A percentile compares a stretch with the other conserved stretches of the same genome.
These are phyloP conservation scores for Acronicta psi DNA, from an alignment of 2,888 invertebrate species.

Conservation along the genomic window DNA sequence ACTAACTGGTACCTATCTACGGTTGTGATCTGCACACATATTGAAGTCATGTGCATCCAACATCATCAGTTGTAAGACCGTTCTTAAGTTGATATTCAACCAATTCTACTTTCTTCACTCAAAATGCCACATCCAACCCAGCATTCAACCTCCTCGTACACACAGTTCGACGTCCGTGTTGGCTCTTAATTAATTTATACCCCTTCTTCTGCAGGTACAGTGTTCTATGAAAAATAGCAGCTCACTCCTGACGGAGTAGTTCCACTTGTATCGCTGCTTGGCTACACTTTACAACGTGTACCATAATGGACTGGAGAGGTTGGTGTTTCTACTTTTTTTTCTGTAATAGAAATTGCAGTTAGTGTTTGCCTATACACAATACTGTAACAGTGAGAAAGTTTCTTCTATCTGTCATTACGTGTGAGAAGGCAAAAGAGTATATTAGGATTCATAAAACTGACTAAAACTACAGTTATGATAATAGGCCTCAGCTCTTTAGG, in stretches of 20 bases:
- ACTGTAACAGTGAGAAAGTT: no score
- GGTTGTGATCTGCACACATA: no score
- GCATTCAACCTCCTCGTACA: constrained; percentile 1
- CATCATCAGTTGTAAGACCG: no score
- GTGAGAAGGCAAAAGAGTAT: no score
- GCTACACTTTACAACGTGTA: constrained; percentile 15
- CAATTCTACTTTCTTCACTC: not conserved
- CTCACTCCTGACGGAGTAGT: constrained; percentile 7
- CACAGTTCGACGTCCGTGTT: constrained; percentile 64
- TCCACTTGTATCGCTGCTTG: constrained; percentile 26
- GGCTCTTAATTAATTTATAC: constrained; percentile 72
- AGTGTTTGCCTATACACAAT: no score
- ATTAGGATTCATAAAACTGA: no score
- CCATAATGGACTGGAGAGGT: not conserved
- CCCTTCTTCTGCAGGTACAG: constrained; percentile 61
- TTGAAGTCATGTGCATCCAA: no score
- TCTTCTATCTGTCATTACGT: no score
- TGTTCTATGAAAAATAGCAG: constrained; percentile 58
- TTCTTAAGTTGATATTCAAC: not conserved
- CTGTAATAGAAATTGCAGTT: not conserved
- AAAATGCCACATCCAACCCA: constrained; percentile 23
- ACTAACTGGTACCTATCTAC: no score
- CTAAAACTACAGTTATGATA: no score
- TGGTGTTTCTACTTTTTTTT: not conserved
- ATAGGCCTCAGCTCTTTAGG: no score